Evolutionary conservation across 2,888 invertebrate species (phyloP).

Genomic region (Bibio marci): DNA sequence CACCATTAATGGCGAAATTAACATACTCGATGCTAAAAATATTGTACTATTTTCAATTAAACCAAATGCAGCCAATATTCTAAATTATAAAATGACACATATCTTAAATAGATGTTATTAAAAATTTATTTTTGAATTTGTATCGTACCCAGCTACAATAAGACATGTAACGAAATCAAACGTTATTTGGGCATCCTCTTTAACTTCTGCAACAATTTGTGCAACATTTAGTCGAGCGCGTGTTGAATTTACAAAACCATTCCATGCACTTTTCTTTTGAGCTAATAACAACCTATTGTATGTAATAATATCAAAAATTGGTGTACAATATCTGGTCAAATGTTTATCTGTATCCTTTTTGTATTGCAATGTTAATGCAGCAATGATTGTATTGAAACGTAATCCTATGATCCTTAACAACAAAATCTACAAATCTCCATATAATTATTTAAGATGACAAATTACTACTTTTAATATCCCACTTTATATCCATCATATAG

Average conservation of each 20-base stretch:
- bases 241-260: constrained; percentile 45
- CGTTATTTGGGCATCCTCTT: constrained; percentile 48
- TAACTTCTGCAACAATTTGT: constrained; percentile 51
- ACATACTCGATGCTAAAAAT: constrained; percentile 60
- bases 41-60: constrained; percentile 58
- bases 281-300: no score
- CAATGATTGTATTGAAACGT: neutral
- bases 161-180: constrained; percentile 60
- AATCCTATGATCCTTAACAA: no score
- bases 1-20: constrained; percentile 66
- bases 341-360: no score
- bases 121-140: no score
- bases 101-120: neutral
- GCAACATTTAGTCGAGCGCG: constrained; percentile 49
- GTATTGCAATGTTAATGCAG: no score
- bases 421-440: no score
- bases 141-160: constrained; percentile 45
- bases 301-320: no score
- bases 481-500: no score
- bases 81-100: constrained; percentile 15
- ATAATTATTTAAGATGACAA: no score
- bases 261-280: constrained; percentile 32
- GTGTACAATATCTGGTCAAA: no score
- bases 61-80: constrained; percentile 53
- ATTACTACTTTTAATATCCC: no score